Evolutionary conservation across 2,113 vertebrate genomes (phyloP), one percentile per base, ranked within the genome.

Genomic region (Pygoscelis antarcticus): DNA sequence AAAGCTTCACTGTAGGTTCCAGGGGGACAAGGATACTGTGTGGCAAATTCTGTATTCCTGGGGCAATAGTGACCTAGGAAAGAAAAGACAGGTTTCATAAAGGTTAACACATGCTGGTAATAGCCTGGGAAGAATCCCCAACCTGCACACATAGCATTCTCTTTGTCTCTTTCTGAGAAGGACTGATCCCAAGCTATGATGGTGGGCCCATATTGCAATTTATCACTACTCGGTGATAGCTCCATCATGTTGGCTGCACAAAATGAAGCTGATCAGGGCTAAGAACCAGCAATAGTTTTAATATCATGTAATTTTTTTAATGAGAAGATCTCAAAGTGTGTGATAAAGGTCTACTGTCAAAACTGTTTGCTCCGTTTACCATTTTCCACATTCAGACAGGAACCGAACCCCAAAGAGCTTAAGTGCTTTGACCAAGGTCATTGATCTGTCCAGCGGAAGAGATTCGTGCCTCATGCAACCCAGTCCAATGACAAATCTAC

Each of bases 31-130:
- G 98, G 98, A 89, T 98, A 83, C 75, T 98, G 98, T 0, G 79
- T 97, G 57, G 98, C 96, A 70, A 69, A 97, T 62, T 87, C 75
- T 19, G 98, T 99, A 55, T 98, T 98, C 86, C 60, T 78, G 89
- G 99, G 99, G 96, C 99, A 99, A 90, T 98, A 99, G 95, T 99
- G 98, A 91, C 99, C 99, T 58, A 51, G 66, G 46, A 93, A 96
- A 46, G 90, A 36, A 57, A 57, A 51, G 17, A 25, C 3, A 32
- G 22, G 11, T 36, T 69, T 69, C 42, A 23, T 8, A 52, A 83
- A 16, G 19, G 21, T 11, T 44, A 38, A 54, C 18, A 12, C 9
- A 8, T 4, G 14, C 20, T 68, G 38, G 20, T 38, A 58, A 65
- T 5, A 57, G 44, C 16, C 16, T 5, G 8, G 30, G 44, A 11